A percentile compares a stretch with the other conserved stretches of the same genome.
These are phyloP conservation scores for Mormyrus iriodes DNA, from an alignment of 2,113 vertebrate genomes.

Conservation along the genomic window DNA sequence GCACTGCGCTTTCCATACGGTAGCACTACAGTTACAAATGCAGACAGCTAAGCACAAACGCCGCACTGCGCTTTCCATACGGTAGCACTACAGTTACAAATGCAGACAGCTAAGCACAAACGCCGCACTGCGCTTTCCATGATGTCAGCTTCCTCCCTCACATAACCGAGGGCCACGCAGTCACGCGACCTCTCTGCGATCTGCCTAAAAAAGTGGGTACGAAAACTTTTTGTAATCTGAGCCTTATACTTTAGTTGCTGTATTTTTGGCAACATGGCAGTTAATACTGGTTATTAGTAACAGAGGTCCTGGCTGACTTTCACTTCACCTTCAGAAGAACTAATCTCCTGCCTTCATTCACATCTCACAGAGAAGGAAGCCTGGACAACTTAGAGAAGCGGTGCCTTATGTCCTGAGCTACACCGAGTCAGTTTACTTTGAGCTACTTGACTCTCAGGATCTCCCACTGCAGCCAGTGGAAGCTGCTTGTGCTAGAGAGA, in stretches of 20 bases:
- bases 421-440: slow-evolving; percentile 27
- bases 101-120: slow-evolving; percentile 37
- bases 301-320: slow-evolving; percentile 15
- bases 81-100: slow-evolving; percentile 23
- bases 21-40: slow-evolving; percentile 22
- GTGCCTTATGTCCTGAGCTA: slow-evolving; percentile 41
- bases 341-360: slow-evolving; percentile 30
- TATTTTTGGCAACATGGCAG: slow-evolving; percentile 14
- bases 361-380: slow-evolving; percentile 42
- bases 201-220: not conserved
- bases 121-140: slow-evolving; percentile 22
- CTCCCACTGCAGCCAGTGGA: slow-evolving; percentile 28
- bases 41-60: slow-evolving; percentile 45
- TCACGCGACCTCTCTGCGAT: slow-evolving; percentile 34
- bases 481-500: slow-evolving; percentile 38
- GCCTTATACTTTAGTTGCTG: slow-evolving; percentile 35
- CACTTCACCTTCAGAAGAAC: not conserved
- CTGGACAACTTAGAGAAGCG: slow-evolving; percentile 59
- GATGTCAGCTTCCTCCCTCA: slow-evolving; percentile 21
- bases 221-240: not conserved
- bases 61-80: too few species aligned
- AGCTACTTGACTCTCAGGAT: slow-evolving; percentile 20
- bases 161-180: slow-evolving; percentile 10
- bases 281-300: slow-evolving; percentile 18
- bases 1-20: too few species aligned